Percentiles rank a stretch among this genome's conserved stretches.
Evolutionary conservation across 2,888 invertebrate genomes (phyloP).

Genomic region (Rugalucina vietnamica): DNA sequence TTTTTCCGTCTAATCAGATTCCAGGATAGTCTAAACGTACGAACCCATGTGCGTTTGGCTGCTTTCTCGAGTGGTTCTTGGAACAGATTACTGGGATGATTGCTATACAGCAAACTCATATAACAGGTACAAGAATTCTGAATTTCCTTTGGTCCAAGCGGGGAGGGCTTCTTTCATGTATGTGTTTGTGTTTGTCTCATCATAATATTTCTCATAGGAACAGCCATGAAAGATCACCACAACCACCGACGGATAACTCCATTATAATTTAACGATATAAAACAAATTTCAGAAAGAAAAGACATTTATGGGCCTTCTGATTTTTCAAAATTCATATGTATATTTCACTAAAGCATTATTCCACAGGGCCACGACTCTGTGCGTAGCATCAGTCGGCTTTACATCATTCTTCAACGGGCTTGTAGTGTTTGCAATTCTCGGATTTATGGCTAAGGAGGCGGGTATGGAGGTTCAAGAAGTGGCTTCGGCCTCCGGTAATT

Average conservation of each 20-base stretch:
- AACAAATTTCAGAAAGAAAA: not conserved
- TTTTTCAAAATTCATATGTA: not conserved
- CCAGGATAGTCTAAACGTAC: not conserved
- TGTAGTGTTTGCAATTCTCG: constrained; percentile 54
- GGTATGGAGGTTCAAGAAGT: constrained; percentile 45
- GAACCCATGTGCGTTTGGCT: not conserved
- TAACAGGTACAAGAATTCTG: too few relatives aligned
- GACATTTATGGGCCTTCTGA: not conserved
- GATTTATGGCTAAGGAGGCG: constrained; percentile 56
- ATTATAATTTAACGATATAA: too few relatives aligned
- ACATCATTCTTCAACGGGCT: constrained; percentile 53
- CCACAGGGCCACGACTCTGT: constrained; percentile 50
- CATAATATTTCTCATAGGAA: too few relatives aligned
- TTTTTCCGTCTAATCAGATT: not conserved
- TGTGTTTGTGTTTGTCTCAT: too few relatives aligned
- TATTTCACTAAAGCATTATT: not conserved
- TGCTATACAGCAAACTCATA: too few relatives aligned
- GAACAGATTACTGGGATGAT: too few relatives aligned
- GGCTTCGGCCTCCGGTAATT: constrained; percentile 49
- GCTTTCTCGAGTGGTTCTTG: too few relatives aligned
- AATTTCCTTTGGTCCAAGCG: too few relatives aligned
- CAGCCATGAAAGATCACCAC: too few relatives aligned
- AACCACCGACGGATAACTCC: too few relatives aligned
- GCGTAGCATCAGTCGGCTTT: constrained; percentile 46
- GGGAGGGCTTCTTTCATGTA: too few relatives aligned